phyloP scores from a whole-genome alignment of 2,113 vertebrate genomes.

The Pan paniscus region DNA sequence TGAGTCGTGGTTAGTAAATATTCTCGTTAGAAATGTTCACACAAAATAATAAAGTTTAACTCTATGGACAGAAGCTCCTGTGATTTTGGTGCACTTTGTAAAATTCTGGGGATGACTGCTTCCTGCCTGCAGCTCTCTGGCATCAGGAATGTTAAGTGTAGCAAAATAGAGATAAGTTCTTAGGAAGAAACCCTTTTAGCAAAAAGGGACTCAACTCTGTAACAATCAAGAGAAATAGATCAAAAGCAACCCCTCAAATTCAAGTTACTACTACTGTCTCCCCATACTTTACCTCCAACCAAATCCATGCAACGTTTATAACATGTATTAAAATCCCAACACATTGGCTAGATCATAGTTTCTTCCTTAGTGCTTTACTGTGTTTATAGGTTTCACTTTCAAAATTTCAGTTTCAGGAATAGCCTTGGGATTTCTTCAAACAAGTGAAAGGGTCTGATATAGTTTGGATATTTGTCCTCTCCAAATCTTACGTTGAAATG shows the following conservation, averaged over 20 bases:
- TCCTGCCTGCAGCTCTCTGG: background rate
- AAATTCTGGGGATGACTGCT: background rate
- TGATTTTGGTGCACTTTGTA: background rate
- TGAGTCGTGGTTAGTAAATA: constrained; percentile 52
- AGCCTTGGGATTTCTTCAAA: background rate
- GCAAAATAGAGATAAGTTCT: background rate
- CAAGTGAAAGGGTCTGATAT: no score
- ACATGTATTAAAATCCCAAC: background rate
- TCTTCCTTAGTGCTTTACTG: background rate
- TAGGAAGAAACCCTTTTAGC: background rate
- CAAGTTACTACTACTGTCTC: background rate
- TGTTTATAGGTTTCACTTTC: background rate
- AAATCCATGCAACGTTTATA: background rate
- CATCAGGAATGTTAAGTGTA: background rate
- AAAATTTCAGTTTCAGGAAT: background rate
- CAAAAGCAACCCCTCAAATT: background rate
- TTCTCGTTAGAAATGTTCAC: constrained; percentile 51
- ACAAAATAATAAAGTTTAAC: constrained; percentile 47
- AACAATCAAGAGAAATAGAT: background rate
- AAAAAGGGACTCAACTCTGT: background rate
- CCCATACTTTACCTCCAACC: background rate
- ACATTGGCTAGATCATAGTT: background rate
- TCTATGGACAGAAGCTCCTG: background rate
- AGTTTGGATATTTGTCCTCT: no score
- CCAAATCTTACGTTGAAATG: no score